Evolutionary conservation across 1,140 invertebrate species (phyloP), one percentile per base, ranked within the genome.

Genomic region (Aphelenchoides avenae): DNA sequence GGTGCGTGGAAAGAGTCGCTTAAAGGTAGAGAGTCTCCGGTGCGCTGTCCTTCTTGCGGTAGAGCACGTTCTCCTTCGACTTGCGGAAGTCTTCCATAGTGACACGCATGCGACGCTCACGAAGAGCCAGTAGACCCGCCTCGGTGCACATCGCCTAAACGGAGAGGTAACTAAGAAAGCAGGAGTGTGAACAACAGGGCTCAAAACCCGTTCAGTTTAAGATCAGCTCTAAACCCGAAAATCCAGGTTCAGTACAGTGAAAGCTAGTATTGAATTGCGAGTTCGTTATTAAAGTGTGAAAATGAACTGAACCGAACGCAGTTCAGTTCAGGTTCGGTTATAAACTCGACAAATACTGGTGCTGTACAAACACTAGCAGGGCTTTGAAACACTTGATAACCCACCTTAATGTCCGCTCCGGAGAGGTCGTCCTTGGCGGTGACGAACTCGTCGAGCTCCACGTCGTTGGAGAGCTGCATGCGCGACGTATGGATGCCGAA

Each of bases 391-490:
- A n/a, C n/a, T n/a, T n/a, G n/a, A n/a, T n/a, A n/a, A n/a, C n/a
- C 22, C 72, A 85, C 84, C 78, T 86, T 87, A 46, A 87, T 86
- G 77, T 87, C 85, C 68, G 95, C 95, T 22, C 95, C 95, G 43
- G 92, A 97, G 0, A 99, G 83, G 82, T 99, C 95, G 84, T 99
- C 95, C 78, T 99, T 99, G 3, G 94, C 88, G 88, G 95, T 93
- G 50, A 99, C 94, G 26, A 97, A 84, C 78, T 99, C 95, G 59
- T 92, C 90, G 4, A 99, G 82, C 77, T 96, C 93, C 5, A 99
- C 95, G 82, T 98, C 93, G 64, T 89, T 87, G 30, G 92, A 86
- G 22, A 99, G 81, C 1, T 93, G 98, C 95, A 99, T 99, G 57
- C 89, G 84, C 9, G 88, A 89, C 0, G 95, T 99, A 77, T 99